Conservation (phyloP, 2,797 vertebrate genomes). For the Takifugu rubripes region DNA sequence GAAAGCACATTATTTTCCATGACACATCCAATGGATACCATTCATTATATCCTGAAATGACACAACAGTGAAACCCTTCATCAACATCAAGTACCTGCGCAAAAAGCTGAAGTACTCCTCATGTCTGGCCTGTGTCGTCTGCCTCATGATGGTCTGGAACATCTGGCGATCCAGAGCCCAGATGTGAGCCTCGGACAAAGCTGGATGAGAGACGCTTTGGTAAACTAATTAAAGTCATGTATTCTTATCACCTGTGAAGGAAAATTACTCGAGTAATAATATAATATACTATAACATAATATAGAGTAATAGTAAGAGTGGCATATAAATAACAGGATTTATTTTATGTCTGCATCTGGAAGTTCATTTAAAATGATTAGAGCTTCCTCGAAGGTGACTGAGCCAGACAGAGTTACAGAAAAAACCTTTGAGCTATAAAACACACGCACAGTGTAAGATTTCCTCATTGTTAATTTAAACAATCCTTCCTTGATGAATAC, state of each 20-base stretch:
- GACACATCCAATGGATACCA: neutral
- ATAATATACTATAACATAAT: no score
- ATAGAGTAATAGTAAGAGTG: no score
- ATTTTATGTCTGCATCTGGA: no score
- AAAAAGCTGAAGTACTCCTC: constrained; percentile 81
- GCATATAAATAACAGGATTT: no score
- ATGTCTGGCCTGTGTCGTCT: constrained; percentile 73
- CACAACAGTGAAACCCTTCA: no score
- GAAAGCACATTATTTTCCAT: neutral
- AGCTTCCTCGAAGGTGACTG: no score
- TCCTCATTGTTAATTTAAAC: no score
- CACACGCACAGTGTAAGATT: neutral
- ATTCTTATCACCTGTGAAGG: no score
- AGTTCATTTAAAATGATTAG: no score
- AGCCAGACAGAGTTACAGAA: neutral
- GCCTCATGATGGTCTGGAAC: constrained; percentile 82
- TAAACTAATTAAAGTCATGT: neutral
- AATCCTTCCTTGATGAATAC: no score
- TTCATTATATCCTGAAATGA: no score
- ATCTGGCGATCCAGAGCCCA: constrained; percentile 80
- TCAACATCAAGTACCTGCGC: constrained; percentile 65
- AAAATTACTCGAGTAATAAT: no score
- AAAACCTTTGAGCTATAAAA: neutral
- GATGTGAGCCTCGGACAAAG: constrained; percentile 74
- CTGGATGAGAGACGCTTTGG: constrained; percentile 44